Conservation (phyloP, 2,888 invertebrate species). For the Herminia tarsipennalis region DNA sequence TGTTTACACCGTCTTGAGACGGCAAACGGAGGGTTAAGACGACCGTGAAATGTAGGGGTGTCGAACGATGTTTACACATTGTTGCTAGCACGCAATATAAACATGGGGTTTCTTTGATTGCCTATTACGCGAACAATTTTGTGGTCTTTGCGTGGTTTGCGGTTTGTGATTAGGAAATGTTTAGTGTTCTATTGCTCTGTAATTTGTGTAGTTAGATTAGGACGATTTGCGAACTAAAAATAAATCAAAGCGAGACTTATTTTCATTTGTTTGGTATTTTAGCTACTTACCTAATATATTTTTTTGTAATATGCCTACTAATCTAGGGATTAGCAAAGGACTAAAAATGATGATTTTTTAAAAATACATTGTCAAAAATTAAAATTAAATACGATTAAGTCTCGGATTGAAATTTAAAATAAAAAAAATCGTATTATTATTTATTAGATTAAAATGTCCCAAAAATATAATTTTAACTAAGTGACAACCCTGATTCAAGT, state of each 20-base stretch:
- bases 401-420: no score
- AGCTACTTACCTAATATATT: no score
- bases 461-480: background rate
- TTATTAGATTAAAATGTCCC: no score
- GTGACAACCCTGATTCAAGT: constrained; percentile 51
- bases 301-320: no score
- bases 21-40: constrained; percentile 64
- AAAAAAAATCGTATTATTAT: no score
- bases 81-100: constrained; percentile 54
- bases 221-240: no score
- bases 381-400: no score
- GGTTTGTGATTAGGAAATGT: constrained; percentile 21
- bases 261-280: no score
- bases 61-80: constrained; percentile 57
- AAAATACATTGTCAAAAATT: no score
- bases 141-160: constrained; percentile 25
- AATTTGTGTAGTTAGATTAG: background rate
- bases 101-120: constrained; percentile 36
- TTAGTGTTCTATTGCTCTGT: background rate
- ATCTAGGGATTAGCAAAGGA: no score
- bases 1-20: constrained; percentile 73
- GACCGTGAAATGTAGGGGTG: constrained; percentile 62
- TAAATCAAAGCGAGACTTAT: no score
- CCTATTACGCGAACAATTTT: constrained; percentile 22
- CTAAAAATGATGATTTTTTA: no score